These are phyloP conservation scores for Drosophila paramelanica DNA, from an alignment of 2,888 invertebrate genomes.

Conservation along the genomic window DNA sequence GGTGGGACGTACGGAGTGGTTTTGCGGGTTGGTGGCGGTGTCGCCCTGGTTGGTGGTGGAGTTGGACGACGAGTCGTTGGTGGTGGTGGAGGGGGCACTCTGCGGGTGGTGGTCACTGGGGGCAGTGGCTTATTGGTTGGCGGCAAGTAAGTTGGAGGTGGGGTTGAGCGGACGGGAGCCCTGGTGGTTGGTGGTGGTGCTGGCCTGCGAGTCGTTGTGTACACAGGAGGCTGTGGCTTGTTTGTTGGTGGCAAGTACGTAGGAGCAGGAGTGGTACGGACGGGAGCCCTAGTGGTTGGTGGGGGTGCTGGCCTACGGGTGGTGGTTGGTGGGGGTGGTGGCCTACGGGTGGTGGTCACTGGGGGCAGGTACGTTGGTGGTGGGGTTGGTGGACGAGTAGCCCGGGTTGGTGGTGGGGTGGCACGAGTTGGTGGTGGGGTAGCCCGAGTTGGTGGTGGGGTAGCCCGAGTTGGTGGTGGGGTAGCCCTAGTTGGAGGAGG, in stretches of 20 bases:
- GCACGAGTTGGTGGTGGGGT: no score
- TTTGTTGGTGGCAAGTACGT: conserved; percentile 63
- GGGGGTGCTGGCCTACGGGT: conserved; percentile 45
- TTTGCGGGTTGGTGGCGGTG: conserved; percentile 53
- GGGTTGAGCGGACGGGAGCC: not conserved
- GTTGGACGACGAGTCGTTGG: conserved; percentile 45
- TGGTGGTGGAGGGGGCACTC: conserved; percentile 51
- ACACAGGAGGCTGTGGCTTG: conserved; percentile 57
- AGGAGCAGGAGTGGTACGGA: conserved; percentile 34
- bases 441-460: not conserved
- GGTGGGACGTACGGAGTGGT: conserved; percentile 67
- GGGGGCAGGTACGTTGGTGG: conserved; percentile 63
- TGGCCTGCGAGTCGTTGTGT: conserved; percentile 36
- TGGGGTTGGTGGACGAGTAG: conserved; percentile 25
- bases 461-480: not conserved
- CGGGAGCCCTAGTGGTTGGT: conserved; percentile 15
- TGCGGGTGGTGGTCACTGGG: conserved; percentile 42
- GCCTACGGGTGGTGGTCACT: conserved; percentile 33
- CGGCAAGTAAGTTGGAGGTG: conserved; percentile 55
- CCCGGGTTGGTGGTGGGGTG: no score
- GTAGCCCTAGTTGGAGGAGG: conserved; percentile 33
- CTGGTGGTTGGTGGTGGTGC: conserved; percentile 44
- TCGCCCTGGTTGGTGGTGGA: conserved; percentile 39
- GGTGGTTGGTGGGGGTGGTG: conserved; percentile 54
- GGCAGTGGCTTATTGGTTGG: conserved; percentile 18